Evolutionary conservation across 2,113 vertebrate genomes (phyloP).

Genomic region (Rhynchomys soricoides): DNA sequence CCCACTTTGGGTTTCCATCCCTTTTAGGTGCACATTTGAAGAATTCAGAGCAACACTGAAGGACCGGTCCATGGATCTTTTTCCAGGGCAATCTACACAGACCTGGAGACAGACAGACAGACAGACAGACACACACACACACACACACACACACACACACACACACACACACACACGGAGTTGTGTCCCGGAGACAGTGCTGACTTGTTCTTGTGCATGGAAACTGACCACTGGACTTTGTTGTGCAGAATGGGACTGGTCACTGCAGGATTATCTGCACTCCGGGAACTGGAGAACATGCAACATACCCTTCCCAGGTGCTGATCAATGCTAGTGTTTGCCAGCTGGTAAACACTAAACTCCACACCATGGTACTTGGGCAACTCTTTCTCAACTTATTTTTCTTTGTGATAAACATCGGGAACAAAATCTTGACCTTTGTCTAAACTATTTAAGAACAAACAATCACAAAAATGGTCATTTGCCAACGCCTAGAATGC

Average conservation of each 20-base stretch:
- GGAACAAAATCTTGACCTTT: neutral
- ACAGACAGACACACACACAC: too few relatives aligned
- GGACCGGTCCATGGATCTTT: neutral
- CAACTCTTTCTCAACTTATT: neutral
- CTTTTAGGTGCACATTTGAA: neutral
- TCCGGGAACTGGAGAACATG: neutral
- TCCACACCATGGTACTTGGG: neutral
- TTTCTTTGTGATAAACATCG: constrained; percentile 6
- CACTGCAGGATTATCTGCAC: constrained; percentile 8
- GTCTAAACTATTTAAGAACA: constrained; percentile 44
- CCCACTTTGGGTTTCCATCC: neutral
- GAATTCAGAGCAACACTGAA: neutral
- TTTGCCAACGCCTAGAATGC: constrained; percentile 52
- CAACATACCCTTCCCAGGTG: neutral
- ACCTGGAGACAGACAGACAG: too few relatives aligned
- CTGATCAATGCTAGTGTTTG: too few relatives aligned
- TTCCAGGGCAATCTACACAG: neutral
- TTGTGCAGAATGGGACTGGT: neutral
- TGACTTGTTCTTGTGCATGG: neutral
- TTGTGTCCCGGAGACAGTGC: neutral
- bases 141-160: too few relatives aligned
- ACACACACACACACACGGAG: fast-evolving
- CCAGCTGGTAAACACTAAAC: neutral
- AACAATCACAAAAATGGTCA: constrained; percentile 41
- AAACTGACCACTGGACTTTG: neutral